Conservation (phyloP, 1,140 invertebrate genomes). For the Eufriesea mexicana region DNA sequence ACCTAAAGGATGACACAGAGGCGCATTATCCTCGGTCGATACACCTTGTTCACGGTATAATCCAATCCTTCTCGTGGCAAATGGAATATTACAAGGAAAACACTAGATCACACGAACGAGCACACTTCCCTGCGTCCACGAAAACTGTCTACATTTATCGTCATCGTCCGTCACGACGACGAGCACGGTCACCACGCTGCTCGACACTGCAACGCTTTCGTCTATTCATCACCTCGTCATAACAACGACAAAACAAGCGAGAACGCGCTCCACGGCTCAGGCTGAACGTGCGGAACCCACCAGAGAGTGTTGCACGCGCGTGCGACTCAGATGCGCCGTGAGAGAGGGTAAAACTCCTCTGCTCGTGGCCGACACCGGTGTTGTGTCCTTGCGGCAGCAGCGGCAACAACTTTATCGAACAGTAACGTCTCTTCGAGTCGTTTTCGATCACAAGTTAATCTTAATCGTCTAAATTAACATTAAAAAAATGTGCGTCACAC, state of each 20-base stretch:
- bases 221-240: constrained; percentile 66
- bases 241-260: constrained; percentile 47
- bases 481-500: constrained; percentile 39
- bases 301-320: constrained; percentile 62
- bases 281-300: constrained; percentile 27
- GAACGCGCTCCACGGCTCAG: constrained; percentile 28
- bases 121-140: constrained; percentile 56
- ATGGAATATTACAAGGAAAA: constrained; percentile 14
- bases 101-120: constrained; percentile 61
- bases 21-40: constrained; percentile 55
- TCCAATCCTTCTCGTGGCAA: constrained; percentile 51
- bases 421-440: neutral
- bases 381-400: constrained; percentile 49
- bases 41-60: constrained; percentile 49
- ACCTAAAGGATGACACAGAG: constrained; percentile 36
- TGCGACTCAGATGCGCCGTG: constrained; percentile 63
- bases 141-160: constrained; percentile 54
- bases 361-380: constrained; percentile 57
- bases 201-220: constrained; percentile 56
- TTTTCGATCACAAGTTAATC: neutral
- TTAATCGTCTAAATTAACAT: constrained; percentile 35
- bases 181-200: constrained; percentile 55
- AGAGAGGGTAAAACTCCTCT: constrained; percentile 55
- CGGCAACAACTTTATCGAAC: constrained; percentile 38
- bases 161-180: constrained; percentile 63